Evolutionary conservation across 2,797 vertebrate genomes (phyloP), one percentile per base, ranked within the genome.

Genomic region (Crenichthys baileyi): DNA sequence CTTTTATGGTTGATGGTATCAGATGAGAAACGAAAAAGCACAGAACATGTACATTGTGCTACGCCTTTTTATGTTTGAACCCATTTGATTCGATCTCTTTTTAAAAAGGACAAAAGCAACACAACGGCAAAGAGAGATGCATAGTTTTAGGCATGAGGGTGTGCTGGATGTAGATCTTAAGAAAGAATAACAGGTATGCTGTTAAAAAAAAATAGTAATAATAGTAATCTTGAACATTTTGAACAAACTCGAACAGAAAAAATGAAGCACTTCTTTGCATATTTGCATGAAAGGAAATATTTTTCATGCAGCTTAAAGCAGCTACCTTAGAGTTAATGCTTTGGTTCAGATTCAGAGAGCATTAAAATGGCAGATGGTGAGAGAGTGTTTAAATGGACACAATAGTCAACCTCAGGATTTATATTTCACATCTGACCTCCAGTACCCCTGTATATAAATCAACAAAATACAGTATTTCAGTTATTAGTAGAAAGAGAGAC

Each of bases 291-390:
- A 87, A 92, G 83, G 58, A 89, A 88, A 88, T 9, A 72, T 86
- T 86, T 85, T 85, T 84, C 89, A 88, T 84, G 89, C 89, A 89
- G 88, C 90, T 87, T 76, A 83, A 83, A 88, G 91, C 84, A 89
- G 93, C 90, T 93, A 92, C 91, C 89, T 90, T 88, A 75, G 90
- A 85, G 88, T 91, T 85, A 91, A 93, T 89, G 92, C 93, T 95
- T 94, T 93, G 93, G 90, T 94, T 92, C 78, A 58, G 79, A 88
- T 86, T 88, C 58, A 87, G 87, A 92, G 90, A 86, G 83, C 89
- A 91, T 90, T 88, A 18, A 80, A 87, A 92, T 79, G 88, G 89
- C 93, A 93, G 92, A 92, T 78, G 90, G 90, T 85, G 87, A 87
- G 41, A 39, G 82, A 79, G 85, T 84, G 79, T 88, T 79, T 60